phyloP scores from a whole-genome alignment of 2,888 invertebrate species.

The Parelbella ahira region DNA sequence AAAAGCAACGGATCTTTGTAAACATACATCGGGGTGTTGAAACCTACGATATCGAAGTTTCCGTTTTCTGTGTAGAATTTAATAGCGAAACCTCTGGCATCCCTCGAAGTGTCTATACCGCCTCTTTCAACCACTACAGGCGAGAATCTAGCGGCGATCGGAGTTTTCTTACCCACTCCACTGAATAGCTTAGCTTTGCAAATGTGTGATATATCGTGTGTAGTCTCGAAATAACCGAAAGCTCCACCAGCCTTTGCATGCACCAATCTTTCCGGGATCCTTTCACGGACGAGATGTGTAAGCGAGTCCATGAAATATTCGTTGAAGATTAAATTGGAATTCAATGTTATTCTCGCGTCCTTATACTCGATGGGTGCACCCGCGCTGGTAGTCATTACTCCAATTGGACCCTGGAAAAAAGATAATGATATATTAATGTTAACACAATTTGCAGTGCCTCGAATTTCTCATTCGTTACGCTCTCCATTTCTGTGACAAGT shows the following conservation, averaged over 20 bases:
- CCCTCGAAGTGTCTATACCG: conserved; percentile 91
- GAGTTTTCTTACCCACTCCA: conserved; percentile 86
- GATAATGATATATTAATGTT: too few relatives aligned
- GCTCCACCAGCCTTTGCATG: conserved; percentile 96
- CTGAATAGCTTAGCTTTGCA: conserved; percentile 87
- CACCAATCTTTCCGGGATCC: conserved; percentile 95
- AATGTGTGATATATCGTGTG: conserved; percentile 88
- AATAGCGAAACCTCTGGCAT: conserved; percentile 93
- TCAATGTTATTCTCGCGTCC: conserved; percentile 86
- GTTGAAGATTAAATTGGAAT: conserved; percentile 89
- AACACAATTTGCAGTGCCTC: too few relatives aligned
- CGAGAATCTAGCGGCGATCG: conserved; percentile 88
- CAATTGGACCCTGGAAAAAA: conserved; percentile 64
- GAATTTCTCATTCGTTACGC: too few relatives aligned
- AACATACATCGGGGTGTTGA: conserved; percentile 93
- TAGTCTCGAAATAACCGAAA: conserved; percentile 91
- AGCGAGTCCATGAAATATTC: conserved; percentile 86
- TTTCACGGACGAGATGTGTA: conserved; percentile 90
- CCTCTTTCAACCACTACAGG: conserved; percentile 91
- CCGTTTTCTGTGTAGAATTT: conserved; percentile 96
- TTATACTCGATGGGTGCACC: conserved; percentile 89
- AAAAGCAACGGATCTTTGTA: conserved; percentile 92
- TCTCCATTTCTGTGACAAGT: too few relatives aligned
- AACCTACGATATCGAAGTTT: conserved; percentile 93
- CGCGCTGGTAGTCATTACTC: conserved; percentile 84